Evolutionary conservation across 2,113 vertebrate genomes (phyloP), one percentile per base, ranked within the genome.

Genomic region (Sturnus vulgaris): DNA sequence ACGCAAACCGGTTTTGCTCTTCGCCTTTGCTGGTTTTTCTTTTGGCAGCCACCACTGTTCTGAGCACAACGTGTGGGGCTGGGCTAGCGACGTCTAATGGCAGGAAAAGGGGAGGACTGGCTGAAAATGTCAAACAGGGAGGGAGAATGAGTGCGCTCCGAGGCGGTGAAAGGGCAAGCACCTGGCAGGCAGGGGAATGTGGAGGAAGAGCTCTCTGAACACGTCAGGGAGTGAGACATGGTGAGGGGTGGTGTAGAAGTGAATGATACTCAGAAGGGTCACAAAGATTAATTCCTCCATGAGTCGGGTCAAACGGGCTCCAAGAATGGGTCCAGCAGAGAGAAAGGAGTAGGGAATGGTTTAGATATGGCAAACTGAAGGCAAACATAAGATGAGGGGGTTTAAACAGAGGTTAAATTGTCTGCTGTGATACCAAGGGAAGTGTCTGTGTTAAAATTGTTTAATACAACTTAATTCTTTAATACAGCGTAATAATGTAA

Each of bases 381-480:
- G 27, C 40, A 79, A 33, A 68, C 0, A 0, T 35, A 49, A 66
- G 33, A 33, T 1, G 5, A 27, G 10, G 4, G 2, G 2, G 5
- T 91, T 83, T 53, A 65, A 85, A 42, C 7, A 15, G 25, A 22
- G 13, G 4, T 79, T 75, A 5, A 2, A 4, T 55, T 57, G 7
- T 63, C 42, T 5, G 1, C 39, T 61, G 7, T 78, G 39, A 53
- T 83, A 31, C 15, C 27, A 61, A 65, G 22, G 23, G 3, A 49
- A 42, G 10, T 19, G 28, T 84, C 21, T 60, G 4, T 23, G 22
- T 47, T 69, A 27, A 69, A 69, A 14, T 7, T 37, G 20, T 76
- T 89, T 75, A n/a, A 16, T 47, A 23, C 3, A 5, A 44, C 7
- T 52, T 37, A 39, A 28, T 44, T 33, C 12, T 60, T 39, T 30